These are phyloP conservation scores for Heliocidaris tuberculata DNA, from an alignment of 35 echinoderm and acorn worm genomes.

Conservation along the genomic window DNA sequence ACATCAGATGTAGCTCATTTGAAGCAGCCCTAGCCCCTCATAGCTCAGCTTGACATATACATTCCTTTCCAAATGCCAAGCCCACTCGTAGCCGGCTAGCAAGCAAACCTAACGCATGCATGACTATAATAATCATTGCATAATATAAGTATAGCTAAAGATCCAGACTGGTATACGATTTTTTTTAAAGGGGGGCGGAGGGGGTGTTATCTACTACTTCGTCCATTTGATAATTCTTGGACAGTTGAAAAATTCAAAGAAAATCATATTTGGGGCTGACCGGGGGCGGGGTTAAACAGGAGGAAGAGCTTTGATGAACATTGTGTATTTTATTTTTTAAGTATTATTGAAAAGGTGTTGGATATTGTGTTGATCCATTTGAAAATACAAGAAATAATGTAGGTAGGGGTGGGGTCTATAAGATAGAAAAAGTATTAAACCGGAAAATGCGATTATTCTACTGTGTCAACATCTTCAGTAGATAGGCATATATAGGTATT, in stretches of 20 bases:
- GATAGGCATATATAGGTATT: neutral
- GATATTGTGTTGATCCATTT: too few relatives aligned
- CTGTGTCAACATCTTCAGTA: neutral
- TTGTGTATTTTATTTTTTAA: too few relatives aligned
- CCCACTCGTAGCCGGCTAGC: neutral
- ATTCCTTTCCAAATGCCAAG: conserved; percentile 24
- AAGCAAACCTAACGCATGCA: neutral
- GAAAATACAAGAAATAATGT: too few relatives aligned
- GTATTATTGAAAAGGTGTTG: too few relatives aligned
- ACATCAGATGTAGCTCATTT: neutral
- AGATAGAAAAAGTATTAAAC: too few relatives aligned
- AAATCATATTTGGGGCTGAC: too few relatives aligned
- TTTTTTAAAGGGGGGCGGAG: neutral
- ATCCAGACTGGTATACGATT: neutral
- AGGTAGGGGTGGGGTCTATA: too few relatives aligned
- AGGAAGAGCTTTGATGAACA: too few relatives aligned
- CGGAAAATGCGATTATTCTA: too few relatives aligned
- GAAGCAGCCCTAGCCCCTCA: neutral
- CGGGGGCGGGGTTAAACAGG: neutral
- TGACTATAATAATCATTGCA: neutral
- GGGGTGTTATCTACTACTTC: too few relatives aligned
- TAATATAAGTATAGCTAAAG: neutral
- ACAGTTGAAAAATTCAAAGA: too few relatives aligned
- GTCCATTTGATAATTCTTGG: too few relatives aligned
- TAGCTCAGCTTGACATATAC: conserved; percentile 22